Percentiles rank a stretch among this genome's conserved stretches.
These are phyloP conservation scores for Clusia tigrina DNA, from an alignment of 2,888 invertebrate genomes.

Conservation along the genomic window DNA sequence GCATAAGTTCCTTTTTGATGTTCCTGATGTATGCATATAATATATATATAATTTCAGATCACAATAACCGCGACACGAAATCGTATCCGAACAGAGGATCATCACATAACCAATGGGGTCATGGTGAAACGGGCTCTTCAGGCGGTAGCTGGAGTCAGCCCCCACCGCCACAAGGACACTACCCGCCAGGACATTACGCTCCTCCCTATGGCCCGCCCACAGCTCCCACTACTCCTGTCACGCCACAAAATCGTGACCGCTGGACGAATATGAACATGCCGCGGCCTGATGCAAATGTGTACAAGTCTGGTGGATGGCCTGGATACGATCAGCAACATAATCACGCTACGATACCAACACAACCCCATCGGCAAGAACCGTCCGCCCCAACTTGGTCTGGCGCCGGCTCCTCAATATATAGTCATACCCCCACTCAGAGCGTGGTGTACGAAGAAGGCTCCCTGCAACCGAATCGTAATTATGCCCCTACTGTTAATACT, in stretches of 20 bases:
- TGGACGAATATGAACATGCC: constrained; percentile 58
- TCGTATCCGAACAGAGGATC: constrained; percentile 17
- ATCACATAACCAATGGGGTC: constrained; percentile 13
- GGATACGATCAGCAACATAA: constrained; percentile 29
- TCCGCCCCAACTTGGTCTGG: constrained; percentile 41
- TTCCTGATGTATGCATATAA: not conserved
- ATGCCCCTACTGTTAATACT: constrained; percentile 39
- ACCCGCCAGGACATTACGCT: not conserved
- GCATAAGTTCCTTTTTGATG: too few species aligned
- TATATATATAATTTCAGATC: constrained; percentile 35
- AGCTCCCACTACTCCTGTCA: not conserved
- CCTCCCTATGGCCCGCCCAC: constrained; percentile 8
- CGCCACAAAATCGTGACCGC: constrained; percentile 41
- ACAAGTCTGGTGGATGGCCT: too few species aligned
- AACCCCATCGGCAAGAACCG: constrained; percentile 4
- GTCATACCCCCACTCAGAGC: constrained; percentile 44
- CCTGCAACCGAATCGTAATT: constrained; percentile 57
- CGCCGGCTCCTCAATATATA: constrained; percentile 40
- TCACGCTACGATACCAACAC: not conserved
- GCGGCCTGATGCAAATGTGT: constrained; percentile 45
- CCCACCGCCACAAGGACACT: not conserved
- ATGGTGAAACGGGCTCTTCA: constrained; percentile 17
- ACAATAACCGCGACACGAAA: constrained; percentile 37
- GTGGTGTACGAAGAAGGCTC: constrained; percentile 53
- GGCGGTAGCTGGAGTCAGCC: constrained; percentile 14